Conservation (phyloP, 1,140 invertebrate genomes). For the Formica exsecta region DNA sequence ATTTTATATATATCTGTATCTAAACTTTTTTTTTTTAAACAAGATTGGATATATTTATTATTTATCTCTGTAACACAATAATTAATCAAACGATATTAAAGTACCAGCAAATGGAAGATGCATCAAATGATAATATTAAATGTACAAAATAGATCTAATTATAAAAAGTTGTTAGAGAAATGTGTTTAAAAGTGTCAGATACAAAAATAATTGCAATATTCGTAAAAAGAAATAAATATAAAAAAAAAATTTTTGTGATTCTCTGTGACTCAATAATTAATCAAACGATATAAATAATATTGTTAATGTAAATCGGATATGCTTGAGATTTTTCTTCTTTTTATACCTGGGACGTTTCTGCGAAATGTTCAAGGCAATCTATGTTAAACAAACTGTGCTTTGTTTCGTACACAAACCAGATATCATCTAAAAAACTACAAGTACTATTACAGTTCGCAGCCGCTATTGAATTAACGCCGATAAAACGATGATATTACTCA, state of each 20-base stretch:
- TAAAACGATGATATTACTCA: slow-evolving; percentile 43
- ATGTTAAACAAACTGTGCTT: background rate
- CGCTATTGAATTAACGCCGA: background rate
- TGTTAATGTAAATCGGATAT: background rate
- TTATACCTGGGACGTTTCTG: background rate
- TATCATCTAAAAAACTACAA: slow-evolving; percentile 4
- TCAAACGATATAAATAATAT: background rate
- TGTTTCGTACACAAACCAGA: background rate
- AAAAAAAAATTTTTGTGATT: background rate
- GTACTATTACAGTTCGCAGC: background rate
- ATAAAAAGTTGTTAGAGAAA: background rate
- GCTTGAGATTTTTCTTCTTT: background rate
- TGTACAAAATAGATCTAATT: background rate
- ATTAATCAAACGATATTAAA: background rate
- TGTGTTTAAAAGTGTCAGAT: background rate
- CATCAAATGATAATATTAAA: background rate
- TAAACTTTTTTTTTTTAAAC: background rate
- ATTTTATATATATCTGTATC: no score
- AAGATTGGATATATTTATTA: background rate
- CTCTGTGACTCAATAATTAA: background rate
- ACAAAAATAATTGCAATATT: slow-evolving; percentile 1
- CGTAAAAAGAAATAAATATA: background rate
- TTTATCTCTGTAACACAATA: background rate
- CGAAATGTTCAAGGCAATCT: background rate
- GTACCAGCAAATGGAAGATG: no score